Evolutionary conservation across 2,888 invertebrate species (phyloP), one percentile per base, ranked within the genome.

Genomic region (Lobophora halterata): DNA sequence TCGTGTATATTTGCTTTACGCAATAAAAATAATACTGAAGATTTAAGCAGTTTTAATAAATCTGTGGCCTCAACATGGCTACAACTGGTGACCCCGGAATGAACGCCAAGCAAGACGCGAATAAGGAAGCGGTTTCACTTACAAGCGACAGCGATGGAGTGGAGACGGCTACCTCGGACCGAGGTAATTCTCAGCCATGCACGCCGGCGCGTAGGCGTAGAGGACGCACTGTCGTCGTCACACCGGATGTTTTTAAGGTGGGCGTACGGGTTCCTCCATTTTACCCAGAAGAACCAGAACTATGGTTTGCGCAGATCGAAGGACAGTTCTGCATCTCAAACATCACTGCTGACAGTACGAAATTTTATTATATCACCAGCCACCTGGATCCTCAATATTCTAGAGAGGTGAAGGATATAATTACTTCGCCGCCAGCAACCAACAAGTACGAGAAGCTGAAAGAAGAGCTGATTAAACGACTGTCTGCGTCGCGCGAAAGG

Each of bases 261-360:
- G 18, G 27, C n/a, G 13, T 28, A 9, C 18, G 27, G 13, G 20
- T 33, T 6, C 33, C 33, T 5, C 25, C 25, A 5, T 33, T 33
- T 19, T 33, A 13, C 18, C 19, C 33, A 1, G 33, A 33, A 3
- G 33, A 25, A 4, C 33, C 33, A 2, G 25, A 25, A 9, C 1
- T 33, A 9, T 33, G 25, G 33, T 33, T 33, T 10, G 24, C 33
- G 2, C 32, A 32, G 5, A 18, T 32, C 4, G 32, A 32, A 9
- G 21, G 30, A 5, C 30, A 30, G 20, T 30, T 30, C 6, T 9
- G 5, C 9, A 14, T 30, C 2, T 20, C 30, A 3, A 30, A 30
- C 9, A 20, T 30, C 9, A 30, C 20, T 5, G 14, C 20, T 3
- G 30, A 30, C 8, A 13, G 9, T 8, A 30, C 30, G n/a, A 30